Evolutionary conservation across 2,888 invertebrate species (phyloP), one percentile per base, ranked within the genome.

Genomic region (Muscina levida): DNA sequence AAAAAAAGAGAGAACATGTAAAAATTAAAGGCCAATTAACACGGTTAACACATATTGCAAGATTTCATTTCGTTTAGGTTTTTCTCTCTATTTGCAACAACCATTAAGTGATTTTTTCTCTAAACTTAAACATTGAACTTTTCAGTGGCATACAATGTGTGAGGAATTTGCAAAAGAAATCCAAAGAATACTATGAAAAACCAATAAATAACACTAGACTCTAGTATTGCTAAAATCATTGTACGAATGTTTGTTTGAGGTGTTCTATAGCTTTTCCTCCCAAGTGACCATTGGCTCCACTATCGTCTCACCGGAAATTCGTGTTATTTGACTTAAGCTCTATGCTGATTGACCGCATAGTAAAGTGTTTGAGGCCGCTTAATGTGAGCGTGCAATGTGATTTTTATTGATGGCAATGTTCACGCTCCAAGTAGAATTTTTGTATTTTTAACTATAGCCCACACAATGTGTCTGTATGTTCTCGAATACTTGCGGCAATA

Each of bases 91-190:
- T n/a, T n/a, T n/a, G 17, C 17, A 51, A 6, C 53, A 66, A 71
- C 46, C 10, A 51, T 59, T 67, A 13, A 72, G 46, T 17, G 56
- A 71, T 70, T 77, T 72, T 31, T 77, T 72, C 62, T 53, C 62
- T 15, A 8, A 56, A 19, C 31, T 48, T 15, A 59, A 74, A 75
- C 81, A 81, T 81, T 81, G 77, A 81, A 81, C 77, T 81, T 81
- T 81, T 77, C 74, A 77, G 74, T 81, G 77, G 51, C 74, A 51
- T 68, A 51, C 51, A 68, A 37, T 24, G 10, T 53, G 15, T 39
- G 13, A 22, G n/a, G n/a, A n/a, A n/a, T n/a, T n/a, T n/a, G n/a
- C n/a, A n/a, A n/a, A n/a, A n/a, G n/a, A n/a, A n/a, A n/a, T n/a
- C n/a, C n/a, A n/a, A n/a, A n/a, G n/a, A n/a, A n/a, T n/a, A n/a